These are phyloP conservation scores for Psittacara wagleri DNA, from an alignment of 2,113 vertebrate species.

Conservation along the genomic window DNA sequence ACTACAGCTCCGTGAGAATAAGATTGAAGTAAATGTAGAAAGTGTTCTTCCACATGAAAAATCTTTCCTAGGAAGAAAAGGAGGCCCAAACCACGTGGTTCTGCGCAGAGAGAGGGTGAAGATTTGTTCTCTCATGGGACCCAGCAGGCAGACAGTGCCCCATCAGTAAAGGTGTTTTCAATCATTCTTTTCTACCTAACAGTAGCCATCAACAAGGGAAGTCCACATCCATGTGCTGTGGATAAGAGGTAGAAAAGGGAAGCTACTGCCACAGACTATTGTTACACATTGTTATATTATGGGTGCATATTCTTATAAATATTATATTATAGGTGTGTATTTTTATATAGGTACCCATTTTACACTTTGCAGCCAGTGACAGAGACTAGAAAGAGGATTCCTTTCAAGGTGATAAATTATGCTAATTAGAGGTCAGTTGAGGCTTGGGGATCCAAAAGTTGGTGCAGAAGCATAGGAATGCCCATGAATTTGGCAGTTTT, in stretches of 20 bases:
- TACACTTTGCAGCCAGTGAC: not conserved
- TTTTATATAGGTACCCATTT: not conserved
- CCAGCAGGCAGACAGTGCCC: not conserved
- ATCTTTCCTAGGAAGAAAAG: not conserved
- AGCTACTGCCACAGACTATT: not conserved
- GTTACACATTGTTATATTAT: not conserved
- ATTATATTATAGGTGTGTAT: not conserved
- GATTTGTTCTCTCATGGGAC: not conserved
- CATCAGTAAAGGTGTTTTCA: not conserved
- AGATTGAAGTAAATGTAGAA: not conserved
- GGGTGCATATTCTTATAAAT: not conserved
- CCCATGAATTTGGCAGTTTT: not conserved
- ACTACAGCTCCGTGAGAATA: not conserved
- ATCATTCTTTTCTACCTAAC: not conserved
- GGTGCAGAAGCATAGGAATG: not conserved
- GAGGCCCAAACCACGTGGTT: not conserved
- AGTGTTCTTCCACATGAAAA: not conserved
- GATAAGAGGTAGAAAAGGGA: not conserved
- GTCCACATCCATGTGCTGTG: not conserved
- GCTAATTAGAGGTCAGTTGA: not conserved
- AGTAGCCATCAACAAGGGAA: fast-evolving
- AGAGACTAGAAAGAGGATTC: not conserved
- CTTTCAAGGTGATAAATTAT: not conserved
- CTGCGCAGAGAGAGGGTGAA: not conserved
- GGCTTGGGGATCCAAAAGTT: not conserved